These are phyloP conservation scores for Coregonus ussuriensis DNA, from an alignment of 2,797 vertebrate genomes.

Conservation along the genomic window DNA sequence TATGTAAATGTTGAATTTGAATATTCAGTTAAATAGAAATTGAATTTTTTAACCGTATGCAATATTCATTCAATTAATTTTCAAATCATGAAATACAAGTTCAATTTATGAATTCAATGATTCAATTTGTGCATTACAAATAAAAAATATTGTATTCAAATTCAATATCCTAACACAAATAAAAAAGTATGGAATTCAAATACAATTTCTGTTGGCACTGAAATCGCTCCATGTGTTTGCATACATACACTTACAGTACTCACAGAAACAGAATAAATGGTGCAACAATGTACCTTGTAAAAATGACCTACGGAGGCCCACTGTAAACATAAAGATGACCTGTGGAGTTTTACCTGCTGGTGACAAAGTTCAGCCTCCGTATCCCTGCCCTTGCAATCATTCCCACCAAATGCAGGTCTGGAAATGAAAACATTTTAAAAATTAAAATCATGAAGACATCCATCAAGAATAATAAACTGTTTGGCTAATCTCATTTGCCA, in stretches of 20 bases:
- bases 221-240: background rate
- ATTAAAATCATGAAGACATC: background rate
- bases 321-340: slow-evolving; percentile 56
- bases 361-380: slow-evolving; percentile 88
- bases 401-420: slow-evolving; percentile 94
- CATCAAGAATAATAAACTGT: background rate
- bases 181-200: too few species aligned
- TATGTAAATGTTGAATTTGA: too few species aligned
- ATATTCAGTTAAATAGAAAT: too few species aligned
- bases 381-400: slow-evolving; percentile 75
- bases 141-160: too few species aligned
- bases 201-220: too few species aligned
- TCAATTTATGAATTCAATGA: too few species aligned
- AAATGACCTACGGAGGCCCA: slow-evolving; percentile 45
- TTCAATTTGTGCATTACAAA: too few species aligned
- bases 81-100: too few species aligned
- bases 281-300: slow-evolving; percentile 35
- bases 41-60: too few species aligned
- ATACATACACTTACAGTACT: background rate
- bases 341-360: slow-evolving; percentile 74
- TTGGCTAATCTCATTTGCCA: too few species aligned
- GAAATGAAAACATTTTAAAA: slow-evolving; percentile 10
- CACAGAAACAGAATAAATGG: slow-evolving; percentile 6
- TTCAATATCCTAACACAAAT: too few species aligned
- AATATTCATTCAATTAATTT: too few species aligned